Evolutionary conservation across 1,140 invertebrate genomes (phyloP), one percentile per base, ranked within the genome.

Genomic region (Caenorhabditis remanei): DNA sequence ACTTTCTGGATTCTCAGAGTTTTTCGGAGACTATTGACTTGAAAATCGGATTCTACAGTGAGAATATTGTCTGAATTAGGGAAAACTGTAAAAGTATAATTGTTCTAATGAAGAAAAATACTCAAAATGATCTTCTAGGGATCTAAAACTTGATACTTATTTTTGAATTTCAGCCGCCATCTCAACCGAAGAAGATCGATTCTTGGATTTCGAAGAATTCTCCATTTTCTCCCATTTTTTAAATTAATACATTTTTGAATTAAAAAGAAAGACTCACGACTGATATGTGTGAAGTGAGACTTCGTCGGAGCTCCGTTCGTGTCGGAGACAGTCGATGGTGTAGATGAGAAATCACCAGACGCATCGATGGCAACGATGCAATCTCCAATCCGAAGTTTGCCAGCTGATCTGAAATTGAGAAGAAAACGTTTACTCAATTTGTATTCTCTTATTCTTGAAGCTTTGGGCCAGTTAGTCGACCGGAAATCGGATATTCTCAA

Each of bases 331-430:
- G 63, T 56, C 63, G 61, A 53, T 71, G 61, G 85, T 24, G 53
- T 40, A 55, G 67, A 79, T 71, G 53, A 55, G 56, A 48, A 24
- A 24, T 43, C 67, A 56, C 56, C 83, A 43, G 67, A 79, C 43
- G 85, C 79, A 55, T 79, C 85, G 79, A 86, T 56, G 67, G 85
- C 85, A 50, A 86, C 67, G 50, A 86, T 46, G 67, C 85, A 79
- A 86, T 86, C 85, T 56, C 67, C 85, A 50, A 86, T 79, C 16
- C 85, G 85, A 86, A 86, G 85, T 86, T 79, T 71, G 79, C 85
- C 85, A 79, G 67, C 21, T 79, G 85, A 86, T 86, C 85, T 86
- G 85, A 56, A 85, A 86, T 56, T 2, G 32, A 19, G 63, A 63
- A 71, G 24, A 71, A 13, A 32, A 24, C 16, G 32, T 53, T 6